Evolutionary conservation across 2,888 invertebrate genomes (phyloP).

Genomic region (Dioctria linearis): DNA sequence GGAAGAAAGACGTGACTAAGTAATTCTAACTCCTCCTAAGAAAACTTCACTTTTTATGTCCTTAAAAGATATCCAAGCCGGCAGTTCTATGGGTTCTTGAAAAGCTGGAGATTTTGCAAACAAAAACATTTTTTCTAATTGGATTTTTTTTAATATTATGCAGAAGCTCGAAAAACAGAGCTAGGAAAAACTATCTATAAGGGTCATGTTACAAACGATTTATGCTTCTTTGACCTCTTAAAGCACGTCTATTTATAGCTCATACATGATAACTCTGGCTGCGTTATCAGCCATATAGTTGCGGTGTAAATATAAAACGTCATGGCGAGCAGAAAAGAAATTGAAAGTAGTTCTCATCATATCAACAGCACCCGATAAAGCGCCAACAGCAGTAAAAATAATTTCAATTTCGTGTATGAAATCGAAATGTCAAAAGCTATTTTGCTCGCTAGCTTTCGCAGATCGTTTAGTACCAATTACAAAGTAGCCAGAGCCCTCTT

Average conservation of each 20-base stretch:
- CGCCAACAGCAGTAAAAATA: neutral
- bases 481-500: neutral
- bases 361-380: neutral
- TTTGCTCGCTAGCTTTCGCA: neutral
- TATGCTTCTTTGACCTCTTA: constrained; percentile 4
- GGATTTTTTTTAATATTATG: neutral
- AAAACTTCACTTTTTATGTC: neutral
- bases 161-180: neutral
- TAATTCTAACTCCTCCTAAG: neutral
- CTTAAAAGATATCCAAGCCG: neutral
- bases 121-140: neutral
- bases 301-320: neutral
- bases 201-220: neutral
- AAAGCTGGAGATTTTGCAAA: neutral
- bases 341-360: neutral
- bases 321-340: neutral
- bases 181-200: neutral
- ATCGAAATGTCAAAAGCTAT: neutral
- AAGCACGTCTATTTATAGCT: constrained; percentile 16
- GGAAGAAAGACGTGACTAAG: neutral
- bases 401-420: neutral
- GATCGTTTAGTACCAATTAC: neutral
- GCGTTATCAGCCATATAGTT: neutral
- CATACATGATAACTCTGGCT: neutral
- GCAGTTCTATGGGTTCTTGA: neutral